Percentiles rank a stretch among this genome's conserved stretches.
These are phyloP conservation scores for Centruroides sculpturatus DNA, from an alignment of 1,140 invertebrate species.

Conservation along the genomic window DNA sequence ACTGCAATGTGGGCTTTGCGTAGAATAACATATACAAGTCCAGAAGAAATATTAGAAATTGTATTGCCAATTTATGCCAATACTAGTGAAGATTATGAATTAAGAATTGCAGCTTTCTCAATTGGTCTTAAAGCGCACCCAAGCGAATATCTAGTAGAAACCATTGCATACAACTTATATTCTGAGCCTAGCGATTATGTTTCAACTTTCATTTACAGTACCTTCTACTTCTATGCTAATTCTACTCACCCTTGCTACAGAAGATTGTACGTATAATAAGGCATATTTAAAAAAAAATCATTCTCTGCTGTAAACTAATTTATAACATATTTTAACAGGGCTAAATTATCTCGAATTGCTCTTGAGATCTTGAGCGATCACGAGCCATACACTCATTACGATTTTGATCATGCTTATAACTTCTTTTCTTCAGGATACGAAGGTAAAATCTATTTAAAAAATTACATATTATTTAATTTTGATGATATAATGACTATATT, in stretches of 20 bases:
- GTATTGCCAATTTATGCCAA: constrained; percentile 12
- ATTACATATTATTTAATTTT: no score
- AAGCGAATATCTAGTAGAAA: constrained; percentile 7
- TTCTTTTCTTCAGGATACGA: background rate
- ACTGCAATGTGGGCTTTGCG: constrained; percentile 7
- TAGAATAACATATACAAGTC: background rate
- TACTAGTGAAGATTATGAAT: constrained; percentile 8
- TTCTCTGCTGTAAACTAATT: no score
- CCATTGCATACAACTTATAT: constrained; percentile 4
- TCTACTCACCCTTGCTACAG: constrained; percentile 10
- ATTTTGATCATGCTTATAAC: background rate
- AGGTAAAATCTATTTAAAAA: background rate
- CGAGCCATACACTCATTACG: background rate
- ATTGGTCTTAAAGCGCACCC: constrained; percentile 2
- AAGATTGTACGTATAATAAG: constrained; percentile 5
- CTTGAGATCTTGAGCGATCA: constrained; percentile 5
- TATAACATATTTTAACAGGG: background rate
- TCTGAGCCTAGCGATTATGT: constrained; percentile 9
- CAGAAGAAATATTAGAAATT: background rate
- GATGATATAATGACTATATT: no score
- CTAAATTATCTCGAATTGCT: background rate
- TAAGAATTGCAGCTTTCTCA: constrained; percentile 9
- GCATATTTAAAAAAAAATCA: no score
- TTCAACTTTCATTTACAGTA: constrained; percentile 7
- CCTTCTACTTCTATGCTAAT: constrained; percentile 1